phyloP scores from a whole-genome alignment of 2,888 invertebrate genomes.

The Achlya flavicornis region DNA sequence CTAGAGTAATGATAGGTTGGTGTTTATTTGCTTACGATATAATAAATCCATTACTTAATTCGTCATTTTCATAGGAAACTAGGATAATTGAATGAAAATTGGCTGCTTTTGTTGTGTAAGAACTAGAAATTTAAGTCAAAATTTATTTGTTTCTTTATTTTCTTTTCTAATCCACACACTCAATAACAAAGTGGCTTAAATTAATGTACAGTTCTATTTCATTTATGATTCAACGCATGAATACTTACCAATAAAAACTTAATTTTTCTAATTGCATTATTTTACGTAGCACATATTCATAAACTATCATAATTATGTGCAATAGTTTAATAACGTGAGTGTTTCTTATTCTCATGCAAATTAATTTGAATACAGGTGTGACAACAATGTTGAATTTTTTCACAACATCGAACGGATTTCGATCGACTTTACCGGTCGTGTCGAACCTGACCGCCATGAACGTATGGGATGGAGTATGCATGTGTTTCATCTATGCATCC shows the following conservation, averaged over 20 bases:
- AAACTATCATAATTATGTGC: not conserved
- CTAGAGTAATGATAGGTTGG: slow-evolving; percentile 97
- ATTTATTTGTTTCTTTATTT: not conserved
- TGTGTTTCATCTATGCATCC: slow-evolving; percentile 98
- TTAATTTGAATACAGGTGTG: slow-evolving; percentile 87
- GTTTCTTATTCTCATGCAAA: not conserved
- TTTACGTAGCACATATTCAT: not conserved
- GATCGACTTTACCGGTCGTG: slow-evolving; percentile 95
- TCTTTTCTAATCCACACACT: not conserved
- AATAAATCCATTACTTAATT: slow-evolving; percentile 3
- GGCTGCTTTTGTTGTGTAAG: not conserved
- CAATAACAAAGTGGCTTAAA: not conserved
- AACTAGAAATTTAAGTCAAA: not conserved
- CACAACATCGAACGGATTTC: slow-evolving; percentile 96
- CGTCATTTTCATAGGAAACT: not conserved
- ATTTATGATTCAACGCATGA: not conserved
- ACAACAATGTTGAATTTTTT: slow-evolving; percentile 99
- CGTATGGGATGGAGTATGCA: slow-evolving; percentile 98
- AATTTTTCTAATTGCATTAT: not conserved
- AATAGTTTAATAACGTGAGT: not conserved
- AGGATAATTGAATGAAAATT: not conserved
- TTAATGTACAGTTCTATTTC: not conserved
- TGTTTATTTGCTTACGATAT: slow-evolving; percentile 59
- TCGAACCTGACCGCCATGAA: slow-evolving; percentile 98
- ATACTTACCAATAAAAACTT: not conserved